Evolutionary conservation across 2,888 invertebrate species (phyloP), one percentile per base, ranked within the genome.

Genomic region (Bellardia pandia): DNA sequence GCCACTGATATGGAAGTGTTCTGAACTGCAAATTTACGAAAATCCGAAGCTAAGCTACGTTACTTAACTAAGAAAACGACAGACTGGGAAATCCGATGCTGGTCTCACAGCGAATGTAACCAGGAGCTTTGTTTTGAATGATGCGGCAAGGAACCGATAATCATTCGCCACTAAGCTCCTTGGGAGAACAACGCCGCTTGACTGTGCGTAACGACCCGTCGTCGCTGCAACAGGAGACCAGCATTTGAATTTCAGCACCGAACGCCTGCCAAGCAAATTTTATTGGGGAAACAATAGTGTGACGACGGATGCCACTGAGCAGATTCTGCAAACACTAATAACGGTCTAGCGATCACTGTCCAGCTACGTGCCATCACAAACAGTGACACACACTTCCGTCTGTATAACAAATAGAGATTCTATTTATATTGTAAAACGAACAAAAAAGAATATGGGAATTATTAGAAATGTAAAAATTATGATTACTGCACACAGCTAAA

Each of bases 1-100:
- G 95, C 95, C 95, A 94, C 94, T 90, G 90, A 90, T 91, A 94
- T 95, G 95, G 95, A 95, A 95, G 95, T 95, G 95, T 95, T 95
- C 95, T 94, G 94, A 95, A 94, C 94, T 94, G 93, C 92, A 93
- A 94, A 93, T 94, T 92, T 93, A 93, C 92, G 94, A 94, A 95
- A 94, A 95, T 95, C 95, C 95, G 95, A 95, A 95, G 95, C 95
- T 95, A 95, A 94, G 94, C 95, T 95, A 89, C 94, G 92, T 93
- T 93, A 93, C 93, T 93, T 93, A 93, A 93, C 93, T 93, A 93
- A 93, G 92, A 93, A 93, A 92, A 92, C 92, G 95, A 94, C 94
- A 94, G 95, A 95, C 91, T 91, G 92, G 93, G 93, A 91, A 92
- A 92, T 91, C 91, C 91, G 91, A 91, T 91, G 92, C 91, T 90